These are phyloP conservation scores for Crotophaga sulcirostris DNA, from an alignment of 2,113 vertebrate genomes.

Conservation along the genomic window DNA sequence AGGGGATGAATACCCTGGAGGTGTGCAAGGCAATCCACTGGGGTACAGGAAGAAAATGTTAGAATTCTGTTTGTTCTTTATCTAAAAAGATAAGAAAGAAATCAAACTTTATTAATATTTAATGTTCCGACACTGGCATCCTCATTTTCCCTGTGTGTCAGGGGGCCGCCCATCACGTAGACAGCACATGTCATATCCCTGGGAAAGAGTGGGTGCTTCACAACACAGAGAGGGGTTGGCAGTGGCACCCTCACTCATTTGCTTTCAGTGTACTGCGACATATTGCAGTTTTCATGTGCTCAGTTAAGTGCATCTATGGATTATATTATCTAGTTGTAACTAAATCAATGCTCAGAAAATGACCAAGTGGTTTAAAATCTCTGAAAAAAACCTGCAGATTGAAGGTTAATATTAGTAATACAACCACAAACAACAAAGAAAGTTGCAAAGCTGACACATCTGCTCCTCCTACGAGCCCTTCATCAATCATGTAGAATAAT, in stretches of 20 bases:
- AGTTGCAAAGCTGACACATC: not conserved
- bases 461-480: not conserved
- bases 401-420: not conserved
- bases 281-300: not conserved
- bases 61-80: not conserved
- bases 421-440: not conserved
- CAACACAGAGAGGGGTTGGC: accelerated
- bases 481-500: not conserved
- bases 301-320: not conserved
- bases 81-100: not conserved
- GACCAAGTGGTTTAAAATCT: not conserved
- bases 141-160: not conserved
- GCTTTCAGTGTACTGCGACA: not conserved
- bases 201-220: not conserved
- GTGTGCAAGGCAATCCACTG: not conserved
- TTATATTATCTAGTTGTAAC: not conserved
- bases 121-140: not conserved
- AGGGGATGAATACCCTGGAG: accelerated
- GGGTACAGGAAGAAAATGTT: not conserved
- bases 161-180: accelerated
- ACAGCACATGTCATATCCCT: not conserved
- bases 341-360: not conserved
- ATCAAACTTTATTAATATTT: not conserved
- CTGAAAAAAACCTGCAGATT: not conserved
- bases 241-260: not conserved